Conservation (phyloP, 1,140 invertebrate species). For the Zaprionus lachaisei region DNA sequence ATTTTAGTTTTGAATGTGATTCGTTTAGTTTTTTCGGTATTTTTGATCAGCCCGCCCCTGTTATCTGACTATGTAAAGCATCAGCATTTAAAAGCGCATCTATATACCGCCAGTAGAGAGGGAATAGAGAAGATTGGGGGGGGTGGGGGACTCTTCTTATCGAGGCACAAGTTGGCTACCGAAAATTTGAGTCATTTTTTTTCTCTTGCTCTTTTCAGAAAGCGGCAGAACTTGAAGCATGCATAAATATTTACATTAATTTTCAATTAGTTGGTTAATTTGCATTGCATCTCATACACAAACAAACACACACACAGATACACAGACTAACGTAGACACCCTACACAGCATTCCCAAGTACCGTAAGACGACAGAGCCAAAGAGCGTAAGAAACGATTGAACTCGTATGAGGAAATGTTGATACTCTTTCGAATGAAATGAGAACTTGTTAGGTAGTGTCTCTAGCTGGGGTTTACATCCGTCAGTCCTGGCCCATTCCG, state of each 20-base stretch:
- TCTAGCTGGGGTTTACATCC: too few species aligned
- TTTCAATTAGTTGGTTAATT: slow-evolving; percentile 74
- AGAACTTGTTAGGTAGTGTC: not conserved
- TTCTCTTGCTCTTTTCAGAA: slow-evolving; percentile 34
- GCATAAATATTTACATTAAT: slow-evolving; percentile 77
- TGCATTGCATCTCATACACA: slow-evolving; percentile 57
- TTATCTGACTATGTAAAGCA: slow-evolving; percentile 59
- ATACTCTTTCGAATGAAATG: slow-evolving; percentile 6
- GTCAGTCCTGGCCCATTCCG: too few species aligned
- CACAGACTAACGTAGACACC: slow-evolving; percentile 29
- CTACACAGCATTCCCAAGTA: slow-evolving; percentile 20
- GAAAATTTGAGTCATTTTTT: slow-evolving; percentile 57
- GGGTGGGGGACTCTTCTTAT: slow-evolving; percentile 25
- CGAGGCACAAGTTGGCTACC: slow-evolving; percentile 63
- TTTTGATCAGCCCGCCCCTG: slow-evolving; percentile 50
- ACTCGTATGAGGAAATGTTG: not conserved
- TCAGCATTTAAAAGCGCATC: slow-evolving; percentile 72
- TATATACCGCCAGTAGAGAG: slow-evolving; percentile 29
- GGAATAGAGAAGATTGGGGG: not conserved
- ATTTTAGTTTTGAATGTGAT: slow-evolving; percentile 10
- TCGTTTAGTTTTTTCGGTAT: slow-evolving; percentile 22
- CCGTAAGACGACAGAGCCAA: slow-evolving; percentile 22
- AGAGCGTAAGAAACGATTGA: not conserved
- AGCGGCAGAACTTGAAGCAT: slow-evolving; percentile 23
- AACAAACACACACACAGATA: not conserved